phyloP scores from a whole-genome alignment of 2,113 vertebrate species.

The Larimichthys crocea region DNA sequence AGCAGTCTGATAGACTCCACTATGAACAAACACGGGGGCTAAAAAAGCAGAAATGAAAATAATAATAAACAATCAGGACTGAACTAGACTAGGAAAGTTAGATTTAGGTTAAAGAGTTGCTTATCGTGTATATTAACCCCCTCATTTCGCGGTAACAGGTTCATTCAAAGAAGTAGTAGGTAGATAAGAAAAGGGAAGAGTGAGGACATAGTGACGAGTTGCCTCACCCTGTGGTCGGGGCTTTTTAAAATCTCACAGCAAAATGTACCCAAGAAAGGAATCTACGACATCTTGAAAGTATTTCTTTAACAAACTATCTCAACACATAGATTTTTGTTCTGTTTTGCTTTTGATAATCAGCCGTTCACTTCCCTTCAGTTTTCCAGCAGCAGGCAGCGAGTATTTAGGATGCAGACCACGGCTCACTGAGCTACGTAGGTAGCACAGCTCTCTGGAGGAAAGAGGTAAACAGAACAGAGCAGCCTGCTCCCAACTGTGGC shows the following conservation, averaged over 20 bases:
- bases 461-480: slow-evolving; percentile 65
- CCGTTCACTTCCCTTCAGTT: slow-evolving; percentile 12
- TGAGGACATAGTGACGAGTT: background rate
- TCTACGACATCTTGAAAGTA: background rate
- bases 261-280: slow-evolving; percentile 7
- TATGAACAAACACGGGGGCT: background rate
- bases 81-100: background rate
- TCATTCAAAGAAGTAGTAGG: slow-evolving; percentile 15
- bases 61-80: slow-evolving; percentile 51
- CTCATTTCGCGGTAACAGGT: background rate
- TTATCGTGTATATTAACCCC: too few species aligned
- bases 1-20: slow-evolving; percentile 36
- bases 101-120: background rate
- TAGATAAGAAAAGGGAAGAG: slow-evolving; percentile 6
- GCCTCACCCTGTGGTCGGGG: background rate
- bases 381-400: slow-evolving; percentile 31
- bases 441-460: slow-evolving; percentile 56
- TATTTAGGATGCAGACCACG: slow-evolving; percentile 56
- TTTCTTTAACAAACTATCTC: slow-evolving; percentile 1
- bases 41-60: slow-evolving; percentile 74
- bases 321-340: background rate
- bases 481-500: slow-evolving; percentile 53
- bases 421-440: slow-evolving; percentile 47
- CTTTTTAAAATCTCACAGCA: slow-evolving; percentile 20
- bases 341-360: slow-evolving; percentile 40